These are phyloP conservation scores for Tricholauxania praeusta DNA, from an alignment of 2,888 invertebrate genomes.

Conservation along the genomic window DNA sequence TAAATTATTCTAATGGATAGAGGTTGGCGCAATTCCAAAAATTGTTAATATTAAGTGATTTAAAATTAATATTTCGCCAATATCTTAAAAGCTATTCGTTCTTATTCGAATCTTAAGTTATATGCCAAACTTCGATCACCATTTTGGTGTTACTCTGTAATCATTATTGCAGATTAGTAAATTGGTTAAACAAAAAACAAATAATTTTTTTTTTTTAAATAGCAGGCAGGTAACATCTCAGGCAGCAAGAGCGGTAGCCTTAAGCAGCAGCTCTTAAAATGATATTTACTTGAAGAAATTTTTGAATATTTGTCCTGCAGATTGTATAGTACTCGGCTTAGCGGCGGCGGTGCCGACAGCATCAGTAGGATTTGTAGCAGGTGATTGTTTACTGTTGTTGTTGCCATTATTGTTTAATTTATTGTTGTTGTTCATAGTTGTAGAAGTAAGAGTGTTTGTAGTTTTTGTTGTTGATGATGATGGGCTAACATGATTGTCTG, in stretches of 20 bases:
- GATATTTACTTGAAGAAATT: slow-evolving; percentile 94
- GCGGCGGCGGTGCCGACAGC: slow-evolving; percentile 65
- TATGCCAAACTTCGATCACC: too few species aligned
- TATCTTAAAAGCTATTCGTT: too few species aligned
- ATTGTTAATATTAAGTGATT: too few species aligned
- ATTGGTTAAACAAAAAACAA: slow-evolving; percentile 5
- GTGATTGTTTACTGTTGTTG: slow-evolving; percentile 48
- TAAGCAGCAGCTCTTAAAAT: not conserved
- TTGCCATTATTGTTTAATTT: slow-evolving; percentile 43
- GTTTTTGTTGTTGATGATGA: slow-evolving; percentile 13
- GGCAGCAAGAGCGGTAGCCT: slow-evolving; percentile 6
- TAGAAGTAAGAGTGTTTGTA: slow-evolving; percentile 45
- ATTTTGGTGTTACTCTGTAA: too few species aligned
- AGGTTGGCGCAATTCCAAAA: too few species aligned
- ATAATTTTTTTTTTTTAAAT: slow-evolving; percentile 4
- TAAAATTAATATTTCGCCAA: too few species aligned
- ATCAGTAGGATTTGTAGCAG: slow-evolving; percentile 19
- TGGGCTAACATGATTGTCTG: slow-evolving; percentile 23
- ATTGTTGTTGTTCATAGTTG: slow-evolving; percentile 48
- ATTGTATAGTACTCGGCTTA: slow-evolving; percentile 75
- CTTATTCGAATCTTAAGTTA: too few species aligned
- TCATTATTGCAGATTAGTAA: not conserved
- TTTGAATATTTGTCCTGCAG: slow-evolving; percentile 92
- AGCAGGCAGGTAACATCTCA: not conserved
- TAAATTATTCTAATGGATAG: too few species aligned